Conservation (phyloP, 2,888 invertebrate species). For the Drosophila mettleri region DNA sequence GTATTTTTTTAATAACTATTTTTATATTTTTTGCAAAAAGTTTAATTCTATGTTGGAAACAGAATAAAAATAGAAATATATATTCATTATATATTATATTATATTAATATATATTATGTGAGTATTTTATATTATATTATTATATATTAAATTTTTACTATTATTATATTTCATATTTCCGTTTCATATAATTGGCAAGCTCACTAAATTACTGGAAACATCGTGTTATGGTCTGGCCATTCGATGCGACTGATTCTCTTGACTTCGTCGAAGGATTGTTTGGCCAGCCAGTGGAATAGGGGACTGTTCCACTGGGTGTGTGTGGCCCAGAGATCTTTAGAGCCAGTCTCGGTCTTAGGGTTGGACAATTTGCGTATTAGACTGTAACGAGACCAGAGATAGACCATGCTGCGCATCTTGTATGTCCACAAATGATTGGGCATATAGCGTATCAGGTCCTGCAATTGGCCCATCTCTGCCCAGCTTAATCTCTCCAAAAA, state of each 20-base stretch:
- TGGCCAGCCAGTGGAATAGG: constrained; percentile 57
- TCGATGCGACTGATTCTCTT: constrained; percentile 50
- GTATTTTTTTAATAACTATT: too few species aligned
- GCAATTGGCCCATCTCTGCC: constrained; percentile 6
- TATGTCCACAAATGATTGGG: constrained; percentile 53
- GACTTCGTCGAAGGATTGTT: constrained; percentile 46
- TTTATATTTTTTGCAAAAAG: too few species aligned
- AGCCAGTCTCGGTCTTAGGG: fast-evolving
- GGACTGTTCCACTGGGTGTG: constrained; percentile 36
- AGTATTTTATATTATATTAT: too few species aligned
- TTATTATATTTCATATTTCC: too few species aligned
- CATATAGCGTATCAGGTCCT: constrained; percentile 51
- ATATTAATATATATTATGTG: too few species aligned
- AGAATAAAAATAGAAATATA: too few species aligned
- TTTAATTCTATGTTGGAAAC: too few species aligned
- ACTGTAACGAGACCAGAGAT: constrained; percentile 48
- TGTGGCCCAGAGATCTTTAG: neutral
- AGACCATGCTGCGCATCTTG: constrained; percentile 59
- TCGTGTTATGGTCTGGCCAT: constrained; percentile 37
- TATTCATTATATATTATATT: too few species aligned
- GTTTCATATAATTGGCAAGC: too few species aligned
- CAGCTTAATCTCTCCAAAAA: constrained; percentile 28
- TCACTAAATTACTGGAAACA: constrained; percentile 13
- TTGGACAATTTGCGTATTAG: neutral
- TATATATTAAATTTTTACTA: too few species aligned